phyloP scores from a whole-genome alignment of 2,113 vertebrate species.

The Gila orcuttii region DNA sequence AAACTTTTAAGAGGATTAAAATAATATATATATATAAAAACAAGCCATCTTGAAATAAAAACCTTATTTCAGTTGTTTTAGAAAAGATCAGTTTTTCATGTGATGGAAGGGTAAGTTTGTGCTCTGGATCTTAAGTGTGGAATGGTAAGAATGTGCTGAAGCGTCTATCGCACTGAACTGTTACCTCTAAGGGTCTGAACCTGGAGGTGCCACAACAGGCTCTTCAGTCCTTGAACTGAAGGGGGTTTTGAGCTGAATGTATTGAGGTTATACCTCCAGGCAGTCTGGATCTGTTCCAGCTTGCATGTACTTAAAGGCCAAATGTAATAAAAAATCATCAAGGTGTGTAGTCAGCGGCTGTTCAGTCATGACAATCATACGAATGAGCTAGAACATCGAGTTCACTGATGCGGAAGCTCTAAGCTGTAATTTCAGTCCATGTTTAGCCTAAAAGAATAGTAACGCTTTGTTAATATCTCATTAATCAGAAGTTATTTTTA shows the following conservation, averaged over 20 bases:
- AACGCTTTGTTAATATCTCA: not conserved
- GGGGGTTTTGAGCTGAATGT: constrained; percentile 47
- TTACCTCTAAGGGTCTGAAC: not conserved
- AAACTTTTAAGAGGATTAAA: not conserved
- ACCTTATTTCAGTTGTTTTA: not conserved
- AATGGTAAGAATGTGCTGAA: constrained; percentile 32
- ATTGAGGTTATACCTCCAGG: constrained; percentile 33
- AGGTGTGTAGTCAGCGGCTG: constrained; percentile 26
- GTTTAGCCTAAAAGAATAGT: not conserved
- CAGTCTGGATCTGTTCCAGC: constrained; percentile 30
- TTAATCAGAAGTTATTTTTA: constrained; percentile 45
- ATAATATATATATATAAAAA: too few species aligned
- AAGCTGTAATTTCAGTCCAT: not conserved
- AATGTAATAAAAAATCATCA: constrained; percentile 39
- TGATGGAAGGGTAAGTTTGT: not conserved
- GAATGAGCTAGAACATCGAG: not conserved
- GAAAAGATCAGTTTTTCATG: not conserved
- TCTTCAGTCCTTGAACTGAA: constrained; percentile 43
- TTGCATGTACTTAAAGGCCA: constrained; percentile 35
- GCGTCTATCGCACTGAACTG: constrained; percentile 12
- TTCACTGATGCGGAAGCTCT: not conserved
- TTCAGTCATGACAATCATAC: constrained; percentile 25
- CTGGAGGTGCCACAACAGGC: constrained; percentile 69
- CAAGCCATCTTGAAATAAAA: not conserved
- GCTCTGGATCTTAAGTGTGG: not conserved